A percentile compares a stretch with the other conserved stretches of the same genome.
Evolutionary conservation across 1,140 invertebrate genomes (phyloP).

Genomic region (Hyles euphorbiae): DNA sequence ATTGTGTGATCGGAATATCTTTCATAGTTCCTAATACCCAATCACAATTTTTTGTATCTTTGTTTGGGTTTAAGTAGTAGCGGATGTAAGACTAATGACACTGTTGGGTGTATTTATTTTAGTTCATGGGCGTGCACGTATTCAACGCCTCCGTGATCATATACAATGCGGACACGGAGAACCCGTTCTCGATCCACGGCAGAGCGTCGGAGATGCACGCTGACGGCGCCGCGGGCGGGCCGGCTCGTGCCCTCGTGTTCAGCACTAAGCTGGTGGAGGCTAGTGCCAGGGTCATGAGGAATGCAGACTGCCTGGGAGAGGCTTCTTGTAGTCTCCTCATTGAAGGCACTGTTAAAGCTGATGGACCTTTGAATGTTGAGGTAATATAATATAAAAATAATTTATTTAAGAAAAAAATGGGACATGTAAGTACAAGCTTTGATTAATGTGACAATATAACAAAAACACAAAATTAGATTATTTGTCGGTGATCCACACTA

Average conservation of each 20-base stretch:
- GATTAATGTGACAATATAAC: too few relatives aligned
- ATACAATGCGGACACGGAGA: conserved; percentile 60
- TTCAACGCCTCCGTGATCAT: conserved; percentile 86
- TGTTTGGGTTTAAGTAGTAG: too few relatives aligned
- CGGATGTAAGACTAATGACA: too few relatives aligned
- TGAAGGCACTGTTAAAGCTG: conserved; percentile 84
- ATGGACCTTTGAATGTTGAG: conserved; percentile 86
- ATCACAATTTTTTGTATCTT: too few relatives aligned
- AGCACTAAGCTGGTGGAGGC: conserved; percentile 79
- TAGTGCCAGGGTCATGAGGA: conserved; percentile 44
- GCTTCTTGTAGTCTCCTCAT: conserved; percentile 83
- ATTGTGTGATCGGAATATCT: too few relatives aligned
- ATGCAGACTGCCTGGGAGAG: conserved; percentile 79
- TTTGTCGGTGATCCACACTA: too few relatives aligned
- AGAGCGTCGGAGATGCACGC: conserved; percentile 85
- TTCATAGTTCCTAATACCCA: too few relatives aligned
- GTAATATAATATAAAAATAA: conserved; percentile 62
- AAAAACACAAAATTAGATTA: too few relatives aligned
- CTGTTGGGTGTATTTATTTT: too few relatives aligned
- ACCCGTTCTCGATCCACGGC: conserved; percentile 85
- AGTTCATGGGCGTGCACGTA: conserved; percentile 92
- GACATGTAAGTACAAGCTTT: too few relatives aligned
- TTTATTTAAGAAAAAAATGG: too few relatives aligned
- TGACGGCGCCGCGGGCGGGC: conserved; percentile 79
- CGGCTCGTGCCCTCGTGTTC: conserved; percentile 83